Conservation (phyloP, 2,797 vertebrate genomes). For the Hybognathus amarus region DNA sequence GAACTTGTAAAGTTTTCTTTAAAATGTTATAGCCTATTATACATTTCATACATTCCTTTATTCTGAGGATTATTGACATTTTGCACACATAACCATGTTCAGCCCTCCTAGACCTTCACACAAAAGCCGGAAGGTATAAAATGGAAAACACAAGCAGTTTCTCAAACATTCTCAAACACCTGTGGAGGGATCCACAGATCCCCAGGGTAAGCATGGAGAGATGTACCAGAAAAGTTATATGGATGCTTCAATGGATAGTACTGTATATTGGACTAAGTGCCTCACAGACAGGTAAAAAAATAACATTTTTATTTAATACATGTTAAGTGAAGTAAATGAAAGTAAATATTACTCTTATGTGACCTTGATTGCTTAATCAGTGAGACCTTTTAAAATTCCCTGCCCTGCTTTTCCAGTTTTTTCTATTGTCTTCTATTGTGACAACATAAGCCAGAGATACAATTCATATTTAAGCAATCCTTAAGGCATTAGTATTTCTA, state of each 20-base stretch:
- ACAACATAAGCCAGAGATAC: slow-evolving; percentile 38
- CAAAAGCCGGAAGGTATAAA: slow-evolving; percentile 68
- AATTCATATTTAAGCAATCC: slow-evolving; percentile 38
- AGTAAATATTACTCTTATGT: not conserved
- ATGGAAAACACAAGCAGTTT: slow-evolving; percentile 40
- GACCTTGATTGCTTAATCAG: slow-evolving; percentile 39
- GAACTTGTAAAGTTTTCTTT: not conserved
- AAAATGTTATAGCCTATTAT: slow-evolving; percentile 1
- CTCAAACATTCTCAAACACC: slow-evolving; percentile 52
- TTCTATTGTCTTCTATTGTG: slow-evolving; percentile 32
- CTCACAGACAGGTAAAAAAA: slow-evolving; percentile 64
- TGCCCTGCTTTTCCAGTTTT: slow-evolving; percentile 40
- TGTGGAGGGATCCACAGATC: slow-evolving; percentile 47
- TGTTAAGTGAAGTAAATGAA: not conserved
- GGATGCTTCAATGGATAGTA: slow-evolving; percentile 65
- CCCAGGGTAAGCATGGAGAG: slow-evolving; percentile 62
- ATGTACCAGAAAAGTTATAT: slow-evolving; percentile 39
- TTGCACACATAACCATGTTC: slow-evolving; percentile 49
- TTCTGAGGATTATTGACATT: not conserved
- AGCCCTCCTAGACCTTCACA: slow-evolving; percentile 62
- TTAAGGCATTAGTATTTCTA: slow-evolving; percentile 4
- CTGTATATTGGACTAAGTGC: slow-evolving; percentile 57
- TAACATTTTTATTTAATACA: not conserved
- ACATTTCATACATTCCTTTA: not conserved
- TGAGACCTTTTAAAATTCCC: slow-evolving; percentile 16